phyloP scores from a whole-genome alignment of 2,888 invertebrate species.

The Phengaris arion region DNA sequence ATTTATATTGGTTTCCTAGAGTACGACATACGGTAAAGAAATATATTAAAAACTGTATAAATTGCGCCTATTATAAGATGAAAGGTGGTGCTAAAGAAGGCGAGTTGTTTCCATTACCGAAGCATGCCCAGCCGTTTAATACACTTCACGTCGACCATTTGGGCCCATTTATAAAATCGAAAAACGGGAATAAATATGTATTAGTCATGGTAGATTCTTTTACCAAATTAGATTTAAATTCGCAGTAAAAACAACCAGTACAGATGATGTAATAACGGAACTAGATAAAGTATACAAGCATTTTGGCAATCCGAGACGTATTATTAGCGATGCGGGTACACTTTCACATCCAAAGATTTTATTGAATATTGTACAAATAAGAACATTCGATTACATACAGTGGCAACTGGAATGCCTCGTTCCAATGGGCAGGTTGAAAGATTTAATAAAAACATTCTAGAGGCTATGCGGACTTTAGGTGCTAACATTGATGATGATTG shows the following conservation, averaged over 20 bases:
- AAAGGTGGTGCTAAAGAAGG: too few species aligned
- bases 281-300: conserved; percentile 12
- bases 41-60: too few species aligned
- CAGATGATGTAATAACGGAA: conserved; percentile 5
- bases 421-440: conserved; percentile 45
- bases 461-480: conserved; percentile 41
- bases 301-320: conserved; percentile 19
- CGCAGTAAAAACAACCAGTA: background rate
- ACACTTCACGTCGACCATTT: conserved; percentile 16
- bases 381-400: too few species aligned
- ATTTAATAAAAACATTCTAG: conserved; percentile 43
- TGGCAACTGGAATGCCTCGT: conserved; percentile 43
- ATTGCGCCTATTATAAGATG: too few species aligned
- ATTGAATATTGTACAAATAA: too few species aligned
- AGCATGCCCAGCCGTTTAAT: conserved; percentile 22
- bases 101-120: too few species aligned
- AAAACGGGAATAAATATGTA: background rate
- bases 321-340: too few species aligned
- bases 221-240: conserved; percentile 22
- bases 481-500: conserved; percentile 30
- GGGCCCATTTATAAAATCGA: conserved; percentile 6
- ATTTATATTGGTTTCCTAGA: too few species aligned
- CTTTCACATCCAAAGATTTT: too few species aligned
- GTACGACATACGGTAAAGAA: too few species aligned
- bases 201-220: conserved; percentile 11